Evolutionary conservation across 2,113 vertebrate species (phyloP).

Genomic region (Puma concolor): DNA sequence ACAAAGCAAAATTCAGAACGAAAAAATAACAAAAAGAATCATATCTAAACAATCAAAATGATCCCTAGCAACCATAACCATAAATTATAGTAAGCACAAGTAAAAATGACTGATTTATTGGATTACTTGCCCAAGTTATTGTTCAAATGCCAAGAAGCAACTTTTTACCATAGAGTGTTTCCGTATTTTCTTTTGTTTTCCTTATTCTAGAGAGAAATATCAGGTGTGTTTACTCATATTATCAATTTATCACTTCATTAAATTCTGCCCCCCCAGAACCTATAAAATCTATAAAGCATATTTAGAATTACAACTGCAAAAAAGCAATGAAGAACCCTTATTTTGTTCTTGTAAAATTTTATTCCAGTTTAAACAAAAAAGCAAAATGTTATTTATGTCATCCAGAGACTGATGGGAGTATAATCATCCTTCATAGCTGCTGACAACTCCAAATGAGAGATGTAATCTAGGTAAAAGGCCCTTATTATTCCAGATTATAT

Average conservation of each 20-base stretch:
- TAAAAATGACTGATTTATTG: not conserved
- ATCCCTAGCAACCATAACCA: not conserved
- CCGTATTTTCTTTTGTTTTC: constrained; percentile 12
- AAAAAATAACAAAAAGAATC: not conserved
- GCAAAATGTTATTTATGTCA: constrained; percentile 24
- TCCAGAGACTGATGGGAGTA: not conserved
- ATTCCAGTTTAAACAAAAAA: constrained; percentile 66
- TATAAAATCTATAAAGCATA: not conserved
- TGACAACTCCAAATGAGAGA: constrained; percentile 20
- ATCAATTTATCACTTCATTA: not conserved
- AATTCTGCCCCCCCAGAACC: not conserved
- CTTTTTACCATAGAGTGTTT: constrained; percentile 26
- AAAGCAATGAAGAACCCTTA: constrained; percentile 17
- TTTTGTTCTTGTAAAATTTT: constrained; percentile 75
- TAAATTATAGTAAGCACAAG: not conserved
- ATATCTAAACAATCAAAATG: not conserved
- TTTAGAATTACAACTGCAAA: constrained; percentile 30
- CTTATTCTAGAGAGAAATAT: constrained; percentile 9
- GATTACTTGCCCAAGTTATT: not conserved
- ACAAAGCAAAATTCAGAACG: constrained; percentile 30
- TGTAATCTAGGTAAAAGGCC: constrained; percentile 42
- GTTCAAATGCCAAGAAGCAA: constrained; percentile 48
- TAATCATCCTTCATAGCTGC: constrained; percentile 34
- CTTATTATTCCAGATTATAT: constrained; percentile 18
- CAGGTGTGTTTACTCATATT: not conserved